These are phyloP conservation scores for Phrixothrix hirtus DNA, from an alignment of 2,888 invertebrate genomes.

Conservation along the genomic window DNA sequence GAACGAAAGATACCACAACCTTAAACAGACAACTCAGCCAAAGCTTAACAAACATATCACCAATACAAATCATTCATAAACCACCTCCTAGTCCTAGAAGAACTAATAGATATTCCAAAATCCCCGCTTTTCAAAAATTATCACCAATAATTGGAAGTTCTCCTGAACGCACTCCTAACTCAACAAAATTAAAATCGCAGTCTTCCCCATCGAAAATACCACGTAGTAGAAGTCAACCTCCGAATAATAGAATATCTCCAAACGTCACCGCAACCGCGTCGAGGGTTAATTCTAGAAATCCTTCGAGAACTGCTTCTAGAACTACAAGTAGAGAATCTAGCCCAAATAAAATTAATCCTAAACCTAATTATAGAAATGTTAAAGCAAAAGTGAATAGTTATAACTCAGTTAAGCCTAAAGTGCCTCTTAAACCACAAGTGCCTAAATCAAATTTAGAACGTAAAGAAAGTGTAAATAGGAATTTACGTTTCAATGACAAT, in stretches of 20 bases:
- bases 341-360: slow-evolving; percentile 43
- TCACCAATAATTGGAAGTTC: slow-evolving; percentile 54
- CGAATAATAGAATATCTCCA: slow-evolving; percentile 43
- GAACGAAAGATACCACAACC: slow-evolving; percentile 50
- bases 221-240: slow-evolving; percentile 45
- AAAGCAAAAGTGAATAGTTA: slow-evolving; percentile 54
- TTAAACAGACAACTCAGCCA: slow-evolving; percentile 36
- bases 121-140: slow-evolving; percentile 47
- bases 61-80: slow-evolving; percentile 19
- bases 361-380: slow-evolving; percentile 48
- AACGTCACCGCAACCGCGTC: slow-evolving; percentile 29
- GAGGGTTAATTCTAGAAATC: slow-evolving; percentile 40
- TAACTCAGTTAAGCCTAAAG: slow-evolving; percentile 47
- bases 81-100: slow-evolving; percentile 14
- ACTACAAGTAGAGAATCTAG: slow-evolving; percentile 47
- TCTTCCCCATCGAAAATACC: slow-evolving; percentile 36
- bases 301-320: slow-evolving; percentile 35
- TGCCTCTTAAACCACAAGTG: slow-evolving; percentile 52
- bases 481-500: slow-evolving; percentile 4
- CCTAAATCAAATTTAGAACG: slow-evolving; percentile 36
- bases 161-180: slow-evolving; percentile 51
- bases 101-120: slow-evolving; percentile 25
- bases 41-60: slow-evolving; percentile 16
- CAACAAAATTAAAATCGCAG: slow-evolving; percentile 40
- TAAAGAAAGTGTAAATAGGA: slow-evolving; percentile 39